These are phyloP conservation scores for Nephrotoma appendiculata DNA, from an alignment of 2,888 invertebrate genomes.

Conservation along the genomic window DNA sequence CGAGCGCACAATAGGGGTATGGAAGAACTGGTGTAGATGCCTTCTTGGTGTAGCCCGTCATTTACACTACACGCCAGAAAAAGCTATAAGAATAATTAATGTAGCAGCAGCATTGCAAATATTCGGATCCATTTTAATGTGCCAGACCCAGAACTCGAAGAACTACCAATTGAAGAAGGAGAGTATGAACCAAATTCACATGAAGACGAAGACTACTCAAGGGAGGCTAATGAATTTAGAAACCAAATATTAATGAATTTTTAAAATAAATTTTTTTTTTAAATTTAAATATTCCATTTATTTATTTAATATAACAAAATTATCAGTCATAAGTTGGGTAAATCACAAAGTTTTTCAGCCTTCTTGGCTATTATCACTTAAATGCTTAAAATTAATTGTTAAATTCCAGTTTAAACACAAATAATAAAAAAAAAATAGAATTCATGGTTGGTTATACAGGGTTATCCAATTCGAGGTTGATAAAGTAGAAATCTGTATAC, in stretches of 20 bases:
- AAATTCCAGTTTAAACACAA: not conserved
- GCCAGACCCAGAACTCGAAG: not conserved
- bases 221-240: not conserved
- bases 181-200: not conserved
- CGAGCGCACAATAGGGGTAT: not conserved
- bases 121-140: not conserved
- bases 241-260: too few relatives aligned
- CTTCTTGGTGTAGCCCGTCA: not conserved
- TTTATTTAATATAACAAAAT: not conserved
- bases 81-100: not conserved
- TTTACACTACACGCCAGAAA: not conserved
- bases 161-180: not conserved
- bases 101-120: not conserved
- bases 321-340: too few relatives aligned
- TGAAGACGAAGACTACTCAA: not conserved
- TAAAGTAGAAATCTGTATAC: too few relatives aligned
- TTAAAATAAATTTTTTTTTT: not conserved
- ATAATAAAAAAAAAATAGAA: not conserved
- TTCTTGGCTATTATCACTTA: not conserved
- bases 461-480: too few relatives aligned
- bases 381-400: not conserved
- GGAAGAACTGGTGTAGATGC: not conserved
- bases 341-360: too few relatives aligned
- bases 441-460: not conserved
- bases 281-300: not conserved